These are phyloP conservation scores for Chaenodraco wilsoni DNA, from an alignment of 2,797 vertebrate genomes.

Conservation along the genomic window DNA sequence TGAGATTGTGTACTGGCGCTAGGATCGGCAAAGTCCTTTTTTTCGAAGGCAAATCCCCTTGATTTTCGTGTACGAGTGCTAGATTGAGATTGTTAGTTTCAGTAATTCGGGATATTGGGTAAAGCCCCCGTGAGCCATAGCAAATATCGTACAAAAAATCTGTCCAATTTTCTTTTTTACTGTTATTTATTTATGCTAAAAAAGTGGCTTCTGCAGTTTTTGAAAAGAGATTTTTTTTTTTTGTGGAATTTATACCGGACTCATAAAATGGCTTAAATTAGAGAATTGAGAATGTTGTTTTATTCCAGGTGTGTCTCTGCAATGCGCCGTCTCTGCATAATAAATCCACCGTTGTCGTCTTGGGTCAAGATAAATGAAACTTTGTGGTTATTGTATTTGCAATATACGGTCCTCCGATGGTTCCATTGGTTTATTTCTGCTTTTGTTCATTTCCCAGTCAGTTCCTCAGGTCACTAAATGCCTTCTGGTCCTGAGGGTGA, in stretches of 20 bases:
- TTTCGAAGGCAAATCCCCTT: no score
- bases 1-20: no score
- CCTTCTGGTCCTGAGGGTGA: conserved; percentile 79
- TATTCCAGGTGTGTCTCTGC: conserved; percentile 49
- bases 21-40: no score
- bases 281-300: conserved; percentile 53
- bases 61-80: not conserved
- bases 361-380: conserved; percentile 27
- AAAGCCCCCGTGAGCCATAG: conserved; percentile 67
- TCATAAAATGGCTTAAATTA: conserved; percentile 59
- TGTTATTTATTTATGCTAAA: conserved; percentile 77
- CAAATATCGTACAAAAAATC: conserved; percentile 38
- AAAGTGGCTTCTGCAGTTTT: conserved; percentile 57
- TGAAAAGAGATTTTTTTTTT: conserved; percentile 35
- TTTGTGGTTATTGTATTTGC: conserved; percentile 76
- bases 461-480: conserved; percentile 84
- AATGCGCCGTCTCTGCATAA: conserved; percentile 57
- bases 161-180: conserved; percentile 48
- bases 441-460: conserved; percentile 63
- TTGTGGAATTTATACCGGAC: conserved; percentile 36
- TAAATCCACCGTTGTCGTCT: conserved; percentile 48
- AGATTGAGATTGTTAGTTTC: conserved; percentile 19
- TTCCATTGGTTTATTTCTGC: conserved; percentile 58
- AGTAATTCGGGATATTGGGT: conserved; percentile 21
- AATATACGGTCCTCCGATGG: conserved; percentile 83